Evolutionary conservation across 1,140 invertebrate species (phyloP).

Genomic region (Rhizoglyphus robini): DNA sequence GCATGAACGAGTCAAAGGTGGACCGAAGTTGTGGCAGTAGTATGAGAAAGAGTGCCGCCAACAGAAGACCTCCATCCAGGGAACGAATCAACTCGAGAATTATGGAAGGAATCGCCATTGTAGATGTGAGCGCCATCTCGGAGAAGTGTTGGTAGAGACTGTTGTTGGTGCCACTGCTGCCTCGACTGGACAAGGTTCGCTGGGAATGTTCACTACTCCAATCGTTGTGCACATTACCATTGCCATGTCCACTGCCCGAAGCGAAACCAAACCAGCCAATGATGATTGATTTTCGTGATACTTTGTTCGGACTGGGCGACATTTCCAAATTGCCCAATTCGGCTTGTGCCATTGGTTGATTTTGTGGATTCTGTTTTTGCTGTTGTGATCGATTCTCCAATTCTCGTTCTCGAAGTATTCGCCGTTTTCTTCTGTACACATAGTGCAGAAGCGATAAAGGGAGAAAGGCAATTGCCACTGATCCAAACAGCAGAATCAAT

Average conservation of each 20-base stretch:
- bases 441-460: conserved; percentile 1
- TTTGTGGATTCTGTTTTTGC: neutral
- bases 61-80: conserved; percentile 2
- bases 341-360: neutral
- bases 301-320: neutral
- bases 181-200: neutral
- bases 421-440: neutral
- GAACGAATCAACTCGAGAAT: conserved; percentile 11
- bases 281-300: neutral
- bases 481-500: neutral
- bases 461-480: neutral
- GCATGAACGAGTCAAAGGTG: conserved; percentile 3
- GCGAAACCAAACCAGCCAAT: neutral
- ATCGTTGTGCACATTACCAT: no score
- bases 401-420: neutral
- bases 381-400: neutral
- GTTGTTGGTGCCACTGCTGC: neutral
- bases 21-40: neutral
- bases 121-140: neutral
- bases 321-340: neutral
- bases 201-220: neutral
- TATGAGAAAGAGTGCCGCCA: conserved; percentile 2
- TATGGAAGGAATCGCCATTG: neutral
- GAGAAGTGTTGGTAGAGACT: neutral
- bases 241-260: neutral